Evolutionary conservation across 2,797 vertebrate species (phyloP).

Genomic region (Muscicapa comitata): DNA sequence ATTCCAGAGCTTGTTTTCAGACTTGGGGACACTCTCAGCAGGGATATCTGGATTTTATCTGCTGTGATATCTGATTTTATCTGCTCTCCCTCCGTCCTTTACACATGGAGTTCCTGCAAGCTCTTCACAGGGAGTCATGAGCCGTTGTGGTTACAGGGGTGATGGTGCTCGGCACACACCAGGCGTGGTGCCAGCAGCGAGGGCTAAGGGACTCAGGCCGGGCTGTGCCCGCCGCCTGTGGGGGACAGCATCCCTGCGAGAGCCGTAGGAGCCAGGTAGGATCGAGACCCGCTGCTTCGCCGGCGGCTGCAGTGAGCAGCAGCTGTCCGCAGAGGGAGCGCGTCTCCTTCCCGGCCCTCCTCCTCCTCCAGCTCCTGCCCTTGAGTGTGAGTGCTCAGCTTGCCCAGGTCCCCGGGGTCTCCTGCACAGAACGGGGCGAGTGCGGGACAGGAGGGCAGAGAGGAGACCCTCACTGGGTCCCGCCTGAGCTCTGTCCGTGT

Average conservation of each 20-base stretch:
- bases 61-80: neutral
- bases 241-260: neutral
- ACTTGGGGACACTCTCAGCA: neutral
- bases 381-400: neutral
- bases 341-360: neutral
- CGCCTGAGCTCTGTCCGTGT: fast-evolving
- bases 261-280: neutral
- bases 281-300: neutral
- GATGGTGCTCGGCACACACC: neutral
- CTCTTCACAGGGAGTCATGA: neutral
- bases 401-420: neutral
- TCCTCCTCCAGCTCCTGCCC: neutral
- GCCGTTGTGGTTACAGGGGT: fast-evolving
- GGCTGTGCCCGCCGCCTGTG: neutral
- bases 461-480: neutral
- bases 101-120: neutral
- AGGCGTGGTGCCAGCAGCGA: neutral
- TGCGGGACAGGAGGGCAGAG: neutral
- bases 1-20: neutral
- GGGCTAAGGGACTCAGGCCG: neutral
- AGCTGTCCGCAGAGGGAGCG: slow-evolving; percentile 33
- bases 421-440: fast-evolving
- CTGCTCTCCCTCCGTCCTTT: neutral
- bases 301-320: neutral
- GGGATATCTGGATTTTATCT: neutral